phyloP scores from a whole-genome alignment of 2,888 invertebrate species.

The Eretmocerus hayati region DNA sequence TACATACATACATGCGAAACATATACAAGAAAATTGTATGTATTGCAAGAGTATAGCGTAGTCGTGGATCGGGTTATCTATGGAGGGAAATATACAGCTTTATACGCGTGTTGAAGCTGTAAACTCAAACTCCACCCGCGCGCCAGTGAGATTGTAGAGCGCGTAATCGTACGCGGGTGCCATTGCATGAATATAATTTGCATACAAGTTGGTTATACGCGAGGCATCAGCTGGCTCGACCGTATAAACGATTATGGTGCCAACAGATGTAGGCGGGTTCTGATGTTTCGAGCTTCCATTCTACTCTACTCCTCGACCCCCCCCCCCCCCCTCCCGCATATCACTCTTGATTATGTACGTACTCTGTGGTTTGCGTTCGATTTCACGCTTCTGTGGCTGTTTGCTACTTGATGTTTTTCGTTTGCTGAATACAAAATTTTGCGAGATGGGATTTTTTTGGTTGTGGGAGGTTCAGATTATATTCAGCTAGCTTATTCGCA shows the following conservation, averaged over 20 bases:
- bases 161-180: constrained; percentile 27
- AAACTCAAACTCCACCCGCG: no score
- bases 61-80: constrained; percentile 6
- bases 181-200: constrained; percentile 48
- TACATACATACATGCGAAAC: constrained; percentile 3
- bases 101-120: constrained; percentile 46
- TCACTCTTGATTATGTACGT: no score
- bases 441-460: neutral
- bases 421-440: no score
- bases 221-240: constrained; percentile 45
- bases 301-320: neutral
- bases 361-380: no score
- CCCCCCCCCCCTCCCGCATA: neutral
- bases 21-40: neutral
- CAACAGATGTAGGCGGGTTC: constrained; percentile 47
- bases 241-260: constrained; percentile 47
- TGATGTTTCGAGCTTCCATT: constrained; percentile 14
- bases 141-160: no score
- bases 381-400: neutral
- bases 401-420: neutral
- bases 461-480: neutral
- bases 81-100: no score
- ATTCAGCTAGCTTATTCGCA: no score
- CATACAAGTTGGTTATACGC: constrained; percentile 43
- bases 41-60: no score